Conservation (phyloP, 2,797 vertebrate genomes). For the Leuciscus waleckii region DNA sequence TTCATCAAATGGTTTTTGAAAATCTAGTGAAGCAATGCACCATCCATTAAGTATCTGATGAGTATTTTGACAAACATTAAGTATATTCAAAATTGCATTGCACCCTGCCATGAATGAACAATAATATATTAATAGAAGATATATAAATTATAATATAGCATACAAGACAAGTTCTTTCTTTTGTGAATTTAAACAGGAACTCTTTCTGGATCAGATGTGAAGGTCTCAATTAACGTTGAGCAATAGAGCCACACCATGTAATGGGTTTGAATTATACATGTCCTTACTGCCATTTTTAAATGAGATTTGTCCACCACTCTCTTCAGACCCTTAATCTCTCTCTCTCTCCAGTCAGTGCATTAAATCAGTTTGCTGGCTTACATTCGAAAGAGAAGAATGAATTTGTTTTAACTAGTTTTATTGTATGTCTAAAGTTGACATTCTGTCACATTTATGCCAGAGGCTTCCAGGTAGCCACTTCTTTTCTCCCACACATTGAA, state of each 20-base stretch:
- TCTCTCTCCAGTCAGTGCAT: slow-evolving; percentile 14
- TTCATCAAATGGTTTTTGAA: slow-evolving; percentile 19
- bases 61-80: slow-evolving; percentile 22
- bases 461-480: slow-evolving; percentile 28
- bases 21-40: slow-evolving; percentile 19
- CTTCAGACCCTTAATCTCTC: slow-evolving; percentile 31
- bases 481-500: slow-evolving; percentile 12
- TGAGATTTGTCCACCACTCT: slow-evolving; percentile 45
- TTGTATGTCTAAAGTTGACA: slow-evolving; percentile 9
- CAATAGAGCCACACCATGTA: slow-evolving; percentile 48
- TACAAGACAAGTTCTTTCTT: slow-evolving; percentile 10
- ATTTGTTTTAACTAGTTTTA: slow-evolving; percentile 33
- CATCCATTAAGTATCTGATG: slow-evolving; percentile 12
- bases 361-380: slow-evolving; percentile 21
- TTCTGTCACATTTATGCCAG: slow-evolving; percentile 21
- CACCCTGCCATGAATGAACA: background rate
- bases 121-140: background rate
- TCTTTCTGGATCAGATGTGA: slow-evolving; percentile 50
- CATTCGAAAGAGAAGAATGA: background rate
- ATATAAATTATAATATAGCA: slow-evolving; percentile 22
- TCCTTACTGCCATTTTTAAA: slow-evolving; percentile 56
- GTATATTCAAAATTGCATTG: slow-evolving; percentile 4
- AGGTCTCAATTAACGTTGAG: slow-evolving; percentile 51
- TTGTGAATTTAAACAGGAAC: slow-evolving; percentile 34
- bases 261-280: slow-evolving; percentile 57